Evolutionary conservation across 2,888 invertebrate genomes (phyloP), one percentile per base, ranked within the genome.

Genomic region (Mycalesis mineus): DNA sequence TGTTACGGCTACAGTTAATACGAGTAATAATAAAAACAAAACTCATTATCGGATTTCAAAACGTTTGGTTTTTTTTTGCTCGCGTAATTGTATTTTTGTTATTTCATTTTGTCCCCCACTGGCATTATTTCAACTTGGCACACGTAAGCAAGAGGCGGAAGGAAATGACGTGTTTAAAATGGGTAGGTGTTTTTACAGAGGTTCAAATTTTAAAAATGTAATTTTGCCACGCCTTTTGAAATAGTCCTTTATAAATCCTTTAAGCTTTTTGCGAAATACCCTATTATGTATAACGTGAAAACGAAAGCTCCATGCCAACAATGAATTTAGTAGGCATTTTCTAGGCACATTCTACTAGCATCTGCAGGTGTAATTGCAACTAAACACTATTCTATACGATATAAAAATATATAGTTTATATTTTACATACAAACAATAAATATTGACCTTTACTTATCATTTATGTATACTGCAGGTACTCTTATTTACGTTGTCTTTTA

Each of bases 51-150:
- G 11, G 9, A 36, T 11, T 36, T 33, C 8, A 33, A 33, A 9
- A 11, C 36, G 4, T 36, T 36, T 11, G 11, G 9, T 39, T 13
- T 44, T 36, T 53, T 55, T 45, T 41, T 57, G 45, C 40, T 40
- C 28, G 28, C 14, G 33, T 15, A 39, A 39, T 0, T 44, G 28
- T 44, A 44, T 29, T 44, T 44, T 29, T n/a, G n/a, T 11, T 29
- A 29, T 28, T 44, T 17, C 28, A 28, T 22, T 6, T n/a, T 28
- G 13, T 44, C 28, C 28, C 28, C 28, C 44, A n/a, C 28, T 29
- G 28, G 44, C 44, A 29, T 29, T 28, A 29, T 28, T 44, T 29
- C 13, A 44, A 44, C n/a, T 44, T 44, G 44, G 28, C 28, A 44
- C 39, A 14, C 28, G 28, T 44, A 44, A 13, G 11, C 5, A 28